Base-by-base conservation (phyloP, 2,888 invertebrate species). In the Copidosoma aretas region DNA sequence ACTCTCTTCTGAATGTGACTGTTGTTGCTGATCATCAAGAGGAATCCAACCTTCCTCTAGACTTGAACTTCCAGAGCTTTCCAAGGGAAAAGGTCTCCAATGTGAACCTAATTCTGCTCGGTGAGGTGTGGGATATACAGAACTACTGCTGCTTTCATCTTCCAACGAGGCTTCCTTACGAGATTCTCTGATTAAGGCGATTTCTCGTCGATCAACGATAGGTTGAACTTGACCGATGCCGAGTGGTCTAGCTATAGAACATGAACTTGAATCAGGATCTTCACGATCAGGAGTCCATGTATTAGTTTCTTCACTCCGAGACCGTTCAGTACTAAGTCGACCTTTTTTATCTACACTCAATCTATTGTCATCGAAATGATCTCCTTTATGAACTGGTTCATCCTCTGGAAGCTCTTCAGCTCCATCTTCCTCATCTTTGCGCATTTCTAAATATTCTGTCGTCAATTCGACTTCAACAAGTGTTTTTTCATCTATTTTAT, bases 11-110 rank as follows among this genome's bases (percentile, higher is more conserved):
- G 80, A 79, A 2, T 81, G 80, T 1, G 79, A 79, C 24, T 80
- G 82, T 12, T 76, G 76, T 25, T 79, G 78, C 25, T 77, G 77
- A 68, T 73, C 77, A 54, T 77, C 76, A 79, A 91, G 90, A 14
- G 92, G 91, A 77, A 92, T 89, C 87, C 92, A 91, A 10, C 91
- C 92, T 80, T 94, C 94, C 82, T 94, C 94, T 57, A 93, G 88
- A 80, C 93, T 94, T 4, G 93, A 93, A 72, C 93, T 93, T 49
- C 92, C 93, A 61, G 93, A 93, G 79, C 93, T 93, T 79, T 93
- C 93, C 19, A 94, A 88, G 24, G 93, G 91, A 80, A 93, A 94
- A 3, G 93, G 91, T 77, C 91, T 89, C 92, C 93, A 93, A 0
- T 93, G 93, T 4, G 92, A 90, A 80, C 91, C 92, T 64, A 91